Evolutionary conservation across 1,140 invertebrate species (phyloP).

Genomic region (Chironomus tepperi): DNA sequence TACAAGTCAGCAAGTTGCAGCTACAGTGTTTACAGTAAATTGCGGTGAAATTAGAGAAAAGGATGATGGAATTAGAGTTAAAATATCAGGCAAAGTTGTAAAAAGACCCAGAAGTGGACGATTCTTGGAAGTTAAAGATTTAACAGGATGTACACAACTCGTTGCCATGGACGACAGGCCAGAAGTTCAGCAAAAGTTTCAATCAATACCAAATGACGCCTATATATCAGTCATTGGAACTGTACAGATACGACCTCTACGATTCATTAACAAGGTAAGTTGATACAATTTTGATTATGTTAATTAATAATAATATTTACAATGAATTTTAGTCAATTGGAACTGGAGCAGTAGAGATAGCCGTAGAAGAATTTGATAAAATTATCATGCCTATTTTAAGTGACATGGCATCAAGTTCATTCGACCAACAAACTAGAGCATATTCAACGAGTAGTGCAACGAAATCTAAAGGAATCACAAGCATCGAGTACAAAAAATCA

Average conservation of each 20-base stretch:
- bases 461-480: slow-evolving; percentile 36
- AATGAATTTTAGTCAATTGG: slow-evolving; percentile 33
- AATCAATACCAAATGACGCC: slow-evolving; percentile 37
- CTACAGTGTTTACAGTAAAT: slow-evolving; percentile 34
- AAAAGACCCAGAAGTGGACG: slow-evolving; percentile 38
- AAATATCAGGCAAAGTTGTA: slow-evolving; percentile 38
- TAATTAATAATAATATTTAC: slow-evolving; percentile 19
- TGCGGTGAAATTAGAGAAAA: slow-evolving; percentile 39
- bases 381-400: slow-evolving; percentile 36
- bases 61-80: slow-evolving; percentile 38
- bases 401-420: slow-evolving; percentile 25
- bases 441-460: slow-evolving; percentile 25
- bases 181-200: slow-evolving; percentile 27
- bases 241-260: slow-evolving; percentile 35
- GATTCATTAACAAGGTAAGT: slow-evolving; percentile 36
- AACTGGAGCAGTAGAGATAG: slow-evolving; percentile 41
- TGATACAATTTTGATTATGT: neutral
- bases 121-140: slow-evolving; percentile 39
- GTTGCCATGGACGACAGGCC: slow-evolving; percentile 38
- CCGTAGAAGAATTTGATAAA: slow-evolving; percentile 38
- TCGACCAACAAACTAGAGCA: slow-evolving; percentile 25
- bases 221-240: slow-evolving; percentile 38
- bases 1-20: slow-evolving; percentile 33
- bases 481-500: slow-evolving; percentile 38
- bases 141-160: slow-evolving; percentile 39